phyloP scores from a whole-genome alignment of 1,140 invertebrate genomes.

The Drosophila pandora region DNA sequence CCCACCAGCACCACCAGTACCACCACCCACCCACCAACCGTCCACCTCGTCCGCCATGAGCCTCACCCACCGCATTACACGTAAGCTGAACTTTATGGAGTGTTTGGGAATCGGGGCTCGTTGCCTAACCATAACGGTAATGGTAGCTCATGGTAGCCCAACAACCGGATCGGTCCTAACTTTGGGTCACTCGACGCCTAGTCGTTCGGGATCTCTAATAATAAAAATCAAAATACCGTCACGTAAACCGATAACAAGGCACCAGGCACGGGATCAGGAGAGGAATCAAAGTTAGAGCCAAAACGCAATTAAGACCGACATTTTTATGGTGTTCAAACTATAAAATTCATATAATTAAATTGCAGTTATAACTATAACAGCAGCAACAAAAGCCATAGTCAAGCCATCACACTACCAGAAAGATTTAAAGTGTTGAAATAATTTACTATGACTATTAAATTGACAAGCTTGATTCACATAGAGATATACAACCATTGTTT shows the following conservation, averaged over 20 bases:
- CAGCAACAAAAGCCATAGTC: constrained; percentile 18
- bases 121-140: constrained; percentile 76
- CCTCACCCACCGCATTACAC: constrained; percentile 43
- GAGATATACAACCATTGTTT: too few species aligned
- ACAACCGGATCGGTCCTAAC: constrained; percentile 31
- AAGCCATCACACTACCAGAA: constrained; percentile 5
- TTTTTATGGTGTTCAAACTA: constrained; percentile 80
- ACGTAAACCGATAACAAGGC: constrained; percentile 76
- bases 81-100: constrained; percentile 64
- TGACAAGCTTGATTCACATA: too few species aligned
- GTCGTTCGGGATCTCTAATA: constrained; percentile 41
- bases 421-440: background rate
- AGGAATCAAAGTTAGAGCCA: constrained; percentile 33
- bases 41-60: background rate
- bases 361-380: constrained; percentile 69
- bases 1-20: background rate
- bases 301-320: constrained; percentile 79
- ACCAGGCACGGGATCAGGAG: constrained; percentile 23
- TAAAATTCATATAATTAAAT: constrained; percentile 82
- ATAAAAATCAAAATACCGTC: constrained; percentile 77
- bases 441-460: background rate
- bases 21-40: constrained; percentile 13
- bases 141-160: constrained; percentile 30
- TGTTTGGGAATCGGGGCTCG: constrained; percentile 63
- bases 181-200: constrained; percentile 53